phyloP scores from a whole-genome alignment of 2,797 vertebrate genomes.

The Clarias fuscus region DNA sequence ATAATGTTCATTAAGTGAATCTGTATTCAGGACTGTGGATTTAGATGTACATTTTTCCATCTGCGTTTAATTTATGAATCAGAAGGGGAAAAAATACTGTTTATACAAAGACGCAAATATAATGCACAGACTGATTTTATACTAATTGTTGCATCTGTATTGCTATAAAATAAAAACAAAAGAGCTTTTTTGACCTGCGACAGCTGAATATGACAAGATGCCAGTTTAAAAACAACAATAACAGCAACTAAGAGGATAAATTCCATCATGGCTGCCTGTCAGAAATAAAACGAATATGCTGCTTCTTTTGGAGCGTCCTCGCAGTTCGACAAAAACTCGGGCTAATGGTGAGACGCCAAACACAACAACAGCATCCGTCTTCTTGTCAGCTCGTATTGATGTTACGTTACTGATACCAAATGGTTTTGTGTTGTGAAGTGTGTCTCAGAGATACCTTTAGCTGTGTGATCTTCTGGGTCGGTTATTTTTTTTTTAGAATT shows the following conservation, averaged over 20 bases:
- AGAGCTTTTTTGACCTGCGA: neutral
- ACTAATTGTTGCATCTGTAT: neutral
- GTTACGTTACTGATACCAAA: slow-evolving; percentile 88
- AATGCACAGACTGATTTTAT: neutral
- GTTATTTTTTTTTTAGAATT: slow-evolving; percentile 61
- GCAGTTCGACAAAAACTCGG: slow-evolving; percentile 80
- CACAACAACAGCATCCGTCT: slow-evolving; percentile 97
- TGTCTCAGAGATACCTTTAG: slow-evolving; percentile 84
- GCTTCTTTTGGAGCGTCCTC: slow-evolving; percentile 74
- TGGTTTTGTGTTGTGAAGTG: slow-evolving; percentile 92
- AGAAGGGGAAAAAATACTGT: neutral
- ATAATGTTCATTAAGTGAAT: neutral
- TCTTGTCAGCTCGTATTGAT: slow-evolving; percentile 90
- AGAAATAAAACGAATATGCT: slow-evolving; percentile 70
- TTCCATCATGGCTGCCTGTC: slow-evolving; percentile 77
- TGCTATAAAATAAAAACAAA: neutral
- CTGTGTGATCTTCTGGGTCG: slow-evolving; percentile 65
- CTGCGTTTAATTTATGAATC: neutral
- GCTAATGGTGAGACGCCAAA: slow-evolving; percentile 87
- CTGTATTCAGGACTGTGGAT: neutral
- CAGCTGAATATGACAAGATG: neutral
- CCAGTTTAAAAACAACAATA: neutral
- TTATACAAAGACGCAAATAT: neutral
- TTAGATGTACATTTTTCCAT: neutral
- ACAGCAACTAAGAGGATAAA: slow-evolving; percentile 56